Conservation (phyloP, 2,797 vertebrate species). For the Notolabrus celidotus region DNA sequence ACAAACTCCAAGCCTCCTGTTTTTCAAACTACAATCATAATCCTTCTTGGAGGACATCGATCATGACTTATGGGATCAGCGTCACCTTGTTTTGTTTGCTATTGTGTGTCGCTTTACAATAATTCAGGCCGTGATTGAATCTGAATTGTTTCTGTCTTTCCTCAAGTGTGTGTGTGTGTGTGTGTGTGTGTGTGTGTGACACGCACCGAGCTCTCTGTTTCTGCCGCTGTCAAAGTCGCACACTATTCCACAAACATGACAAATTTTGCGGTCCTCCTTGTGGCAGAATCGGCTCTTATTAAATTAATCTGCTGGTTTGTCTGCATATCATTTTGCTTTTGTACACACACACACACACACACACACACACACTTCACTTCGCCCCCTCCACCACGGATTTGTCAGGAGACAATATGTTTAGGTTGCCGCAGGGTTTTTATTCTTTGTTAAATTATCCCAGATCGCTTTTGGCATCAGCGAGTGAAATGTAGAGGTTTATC, state of each 20-base stretch:
- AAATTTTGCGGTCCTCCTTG: conserved; percentile 29
- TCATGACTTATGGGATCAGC: conserved; percentile 40
- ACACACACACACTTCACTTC: too few species aligned
- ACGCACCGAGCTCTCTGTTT: conserved; percentile 3
- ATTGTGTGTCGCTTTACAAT: conserved; percentile 53
- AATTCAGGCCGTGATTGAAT: conserved; percentile 39
- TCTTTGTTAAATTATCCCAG: conserved; percentile 77
- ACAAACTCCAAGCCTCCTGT: conserved; percentile 27
- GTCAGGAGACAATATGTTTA: conserved; percentile 75
- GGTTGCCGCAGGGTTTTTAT: conserved; percentile 70
- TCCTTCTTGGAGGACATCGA: conserved; percentile 31
- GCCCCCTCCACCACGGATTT: conserved; percentile 65
- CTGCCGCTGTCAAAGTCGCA: conserved; percentile 19
- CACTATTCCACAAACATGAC: conserved; percentile 25
- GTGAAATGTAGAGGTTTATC: conserved; percentile 72
- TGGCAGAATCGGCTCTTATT: conserved; percentile 40
- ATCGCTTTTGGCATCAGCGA: conserved; percentile 68
- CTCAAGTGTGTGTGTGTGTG: too few species aligned
- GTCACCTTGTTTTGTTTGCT: conserved; percentile 54
- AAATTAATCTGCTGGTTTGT: conserved; percentile 25
- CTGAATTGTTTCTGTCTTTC: conserved; percentile 19
- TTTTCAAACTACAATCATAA: conserved; percentile 24
- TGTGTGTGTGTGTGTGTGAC: too few species aligned
- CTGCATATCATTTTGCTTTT: conserved; percentile 55
- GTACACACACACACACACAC: too few species aligned